These are phyloP conservation scores for Margarornis squamiger DNA, from an alignment of 2,797 vertebrate genomes.

Conservation along the genomic window DNA sequence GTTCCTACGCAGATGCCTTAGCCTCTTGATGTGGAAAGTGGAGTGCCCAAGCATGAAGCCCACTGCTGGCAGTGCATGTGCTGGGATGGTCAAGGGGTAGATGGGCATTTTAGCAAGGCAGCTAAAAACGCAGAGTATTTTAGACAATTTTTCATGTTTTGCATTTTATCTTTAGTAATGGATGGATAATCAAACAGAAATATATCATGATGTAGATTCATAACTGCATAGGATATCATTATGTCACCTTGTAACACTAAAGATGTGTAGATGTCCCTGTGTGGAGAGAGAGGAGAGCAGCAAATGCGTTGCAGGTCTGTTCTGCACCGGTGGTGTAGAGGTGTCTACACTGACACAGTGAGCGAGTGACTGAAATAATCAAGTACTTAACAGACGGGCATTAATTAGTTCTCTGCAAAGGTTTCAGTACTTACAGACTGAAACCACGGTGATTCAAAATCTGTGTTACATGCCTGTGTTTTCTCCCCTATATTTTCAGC, in stretches of 20 bases:
- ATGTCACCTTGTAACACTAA: slow-evolving; percentile 62
- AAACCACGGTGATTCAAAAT: neutral
- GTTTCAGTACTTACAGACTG: neutral
- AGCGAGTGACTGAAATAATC: neutral
- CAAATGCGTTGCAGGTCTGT: neutral
- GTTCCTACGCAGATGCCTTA: slow-evolving; percentile 66
- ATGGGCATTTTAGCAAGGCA: slow-evolving; percentile 78
- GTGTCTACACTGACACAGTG: neutral
- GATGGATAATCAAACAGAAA: slow-evolving; percentile 60
- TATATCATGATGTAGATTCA: neutral
- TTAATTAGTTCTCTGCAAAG: slow-evolving; percentile 52
- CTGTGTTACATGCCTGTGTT: neutral
- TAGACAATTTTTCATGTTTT: slow-evolving; percentile 58
- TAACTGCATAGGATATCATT: slow-evolving; percentile 33
- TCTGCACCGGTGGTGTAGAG: neutral
- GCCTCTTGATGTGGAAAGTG: slow-evolving; percentile 60
- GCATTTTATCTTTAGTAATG: slow-evolving; percentile 43
- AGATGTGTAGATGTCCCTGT: neutral
- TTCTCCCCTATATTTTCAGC: neutral
- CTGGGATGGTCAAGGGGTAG: slow-evolving; percentile 62
- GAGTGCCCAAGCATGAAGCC: slow-evolving; percentile 34
- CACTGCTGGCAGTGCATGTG: slow-evolving; percentile 77
- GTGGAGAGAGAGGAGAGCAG: neutral
- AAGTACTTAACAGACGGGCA: neutral
- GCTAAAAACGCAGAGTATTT: slow-evolving; percentile 71